Base-by-base conservation (phyloP, 2,888 invertebrate species). In the Yponomeuta cagnagella region DNA sequence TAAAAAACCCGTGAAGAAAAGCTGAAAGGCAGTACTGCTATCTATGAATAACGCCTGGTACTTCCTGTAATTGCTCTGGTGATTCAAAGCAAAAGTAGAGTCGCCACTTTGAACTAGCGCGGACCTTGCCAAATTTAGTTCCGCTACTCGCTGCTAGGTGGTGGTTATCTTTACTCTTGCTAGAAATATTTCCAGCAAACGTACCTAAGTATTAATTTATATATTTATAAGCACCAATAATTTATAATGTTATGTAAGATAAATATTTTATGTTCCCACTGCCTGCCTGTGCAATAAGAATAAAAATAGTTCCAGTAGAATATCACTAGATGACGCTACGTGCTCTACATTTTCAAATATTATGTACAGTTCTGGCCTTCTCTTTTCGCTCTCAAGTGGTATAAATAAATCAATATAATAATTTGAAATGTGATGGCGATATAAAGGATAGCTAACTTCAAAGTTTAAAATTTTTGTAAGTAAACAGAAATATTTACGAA, bases 131-230 rank as follows among this genome's bases (percentile, higher is more conserved):
- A 67, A 67, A 64, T 69, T 37, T 72, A 70, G 68, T 73, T 72
- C 65, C 1, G 70, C 79, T 79, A 79, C 72, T 80, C 71, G 23
- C 70, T 74, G 71, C 74, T 73, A 87, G 87, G 82, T 86, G 86
- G 77, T 83, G 75, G 73, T 74, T 71, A 43, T 6, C 43, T 8
- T 5, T 43, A 8, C 43, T 6, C 43, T 5, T 6, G 6, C 9
- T 6, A 43, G 43, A 43, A 43, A 8, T 43, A 43, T 8, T 43
- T 43, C 43, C 1, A 1, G 3, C 43, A 43, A 43, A 43, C 0
- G 33, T 33, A 33, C 33, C 5, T 2, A 2, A 37, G 43, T 43
- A 8, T 43, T 43, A 3, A 8, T 43, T 43, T 43, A 43, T 43
- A 5, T 3, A 43, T 43, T 43, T 8, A 8, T 43, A 43, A 0